Evolutionary conservation across 64 coral and sea anemone species (phyloP), one percentile per base, ranked within the genome.

Genomic region (Platygyra sinensis): DNA sequence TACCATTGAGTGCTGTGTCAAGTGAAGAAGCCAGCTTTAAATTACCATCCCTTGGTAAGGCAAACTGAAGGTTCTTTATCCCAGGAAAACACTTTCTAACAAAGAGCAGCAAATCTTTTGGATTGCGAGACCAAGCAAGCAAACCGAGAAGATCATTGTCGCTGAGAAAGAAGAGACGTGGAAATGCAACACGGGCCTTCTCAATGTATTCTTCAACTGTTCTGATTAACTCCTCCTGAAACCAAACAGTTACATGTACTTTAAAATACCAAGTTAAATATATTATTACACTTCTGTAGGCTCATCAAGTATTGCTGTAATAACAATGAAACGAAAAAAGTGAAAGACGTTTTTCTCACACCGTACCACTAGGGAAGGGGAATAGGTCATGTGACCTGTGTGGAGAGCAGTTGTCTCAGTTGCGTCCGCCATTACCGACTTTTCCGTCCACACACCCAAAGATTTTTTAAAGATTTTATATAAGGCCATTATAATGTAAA

Each of bases 1-100:
- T 79, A 98, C 96, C 87, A 88, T 98, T 98, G 10, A 98, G 88
- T 61, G 96, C 96, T 59, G 91, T 82, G 77, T 98, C 96, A 49
- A 98, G 31, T 30, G 96, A 72, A 36, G 84, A 78, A 16, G 87
- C 87, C 11, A 95, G 72, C 27, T 80, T 82, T 18, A 88, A 24
- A n/a, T 54, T 87, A 0, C 87, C 85, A 64, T 98, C 96, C 65
- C 81, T 80, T 22, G 96, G 96, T 72, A 98, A 91, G n/a, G 80
- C 63, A 91, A 98, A 98, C 67, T 88, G 80, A 13, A 98, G 93
- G 24, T 87, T 89, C 30, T 80, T 79, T 62, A 98, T 91, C 30
- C 88, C 96, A 75, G 96, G 94, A 32, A 95, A 98, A 79, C 93
- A 98, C 54, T 95, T 98, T 51, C 88, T 95, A 17, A 98, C 94